Conservation (phyloP, 2,797 vertebrate genomes). For the Catamblyrhynchus diadema region DNA sequence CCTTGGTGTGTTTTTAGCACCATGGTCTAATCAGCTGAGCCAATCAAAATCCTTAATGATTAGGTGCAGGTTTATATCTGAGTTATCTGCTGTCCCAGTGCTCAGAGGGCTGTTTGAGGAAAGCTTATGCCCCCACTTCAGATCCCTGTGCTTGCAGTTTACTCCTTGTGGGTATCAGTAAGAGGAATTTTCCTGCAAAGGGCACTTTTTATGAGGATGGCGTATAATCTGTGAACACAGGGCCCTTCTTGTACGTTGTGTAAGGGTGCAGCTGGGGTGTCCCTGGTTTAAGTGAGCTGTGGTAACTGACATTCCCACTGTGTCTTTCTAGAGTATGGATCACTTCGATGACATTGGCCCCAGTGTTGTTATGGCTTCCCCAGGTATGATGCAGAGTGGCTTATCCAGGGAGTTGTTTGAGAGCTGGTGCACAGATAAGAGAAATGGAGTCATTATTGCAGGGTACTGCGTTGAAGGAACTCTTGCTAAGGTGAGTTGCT, state of each 20-base stretch:
- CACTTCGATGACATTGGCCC: constrained; percentile 97
- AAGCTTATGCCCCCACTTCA: background rate
- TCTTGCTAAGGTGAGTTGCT: constrained; percentile 87
- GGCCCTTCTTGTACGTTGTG: rapidly evolving
- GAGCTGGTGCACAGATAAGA: constrained; percentile 98
- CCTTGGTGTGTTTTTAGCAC: background rate
- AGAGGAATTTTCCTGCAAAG: background rate
- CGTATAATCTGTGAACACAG: background rate
- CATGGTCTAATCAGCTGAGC: background rate
- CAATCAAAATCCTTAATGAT: background rate
- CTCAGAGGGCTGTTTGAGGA: background rate
- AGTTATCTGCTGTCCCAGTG: background rate
- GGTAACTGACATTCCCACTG: background rate
- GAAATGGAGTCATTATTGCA: constrained; percentile 95
- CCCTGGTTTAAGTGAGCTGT: rapidly evolving
- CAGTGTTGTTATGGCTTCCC: constrained; percentile 96
- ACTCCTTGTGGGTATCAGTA: background rate
- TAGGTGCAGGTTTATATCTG: background rate
- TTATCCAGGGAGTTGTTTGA: constrained; percentile 94
- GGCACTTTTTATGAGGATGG: background rate
- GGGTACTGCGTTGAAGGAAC: constrained; percentile 97
- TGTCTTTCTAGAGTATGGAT: constrained; percentile 89
- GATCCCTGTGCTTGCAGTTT: background rate
- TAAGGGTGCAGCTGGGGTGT: background rate
- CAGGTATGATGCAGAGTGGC: constrained; percentile 98